Base-by-base conservation (phyloP, 2,797 vertebrate genomes). In the Neostethus bicornis region DNA sequence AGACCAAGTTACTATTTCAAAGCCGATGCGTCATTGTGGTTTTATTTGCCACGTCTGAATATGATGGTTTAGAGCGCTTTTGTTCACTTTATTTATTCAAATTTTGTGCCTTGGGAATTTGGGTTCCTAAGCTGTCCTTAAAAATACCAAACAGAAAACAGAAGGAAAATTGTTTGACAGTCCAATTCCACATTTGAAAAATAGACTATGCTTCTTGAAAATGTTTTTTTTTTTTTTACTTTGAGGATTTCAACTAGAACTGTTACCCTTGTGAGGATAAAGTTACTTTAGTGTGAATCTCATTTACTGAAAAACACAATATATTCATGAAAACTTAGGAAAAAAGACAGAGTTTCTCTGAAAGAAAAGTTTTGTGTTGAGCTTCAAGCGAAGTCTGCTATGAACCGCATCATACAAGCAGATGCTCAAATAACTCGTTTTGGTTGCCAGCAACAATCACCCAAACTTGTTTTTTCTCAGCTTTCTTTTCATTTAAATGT, bases 401-500 rank as follows among this genome's bases (percentile, higher is more conserved):
- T 10, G 9, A 21, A 16, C 4, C 3, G 39, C n/a, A 32, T 54
- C 29, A 13, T 54, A 20, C 8, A 28, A 35, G 37, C 9, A 39
- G 37, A 11, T 20, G 17, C 17, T 39, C 4, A 8, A 2, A 5
- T 20, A 12, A 20, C 38, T 41, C 16, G 41, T 41, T 21, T 5
- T 5, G 39, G 5, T 16, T 12, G 19, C n/a, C 23, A n/a, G 3
- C 13, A 10, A 6, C n/a, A 45, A 32, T 34, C 21, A 32, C 34
- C 14, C 10, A 7, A 35, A 24, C 34, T 14, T 28, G 11, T 41
- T 13, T 37, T 5, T 35, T 12, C 39, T 53, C 20, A 29, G 21
- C 10, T 54, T 54, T 10, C 1, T n/a, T 61, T 17, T 28, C n/a
- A 61, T 47, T n/a, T 73, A 65, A 71, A 62, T 54, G 55, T 17